Evolutionary conservation across 2,797 vertebrate genomes (phyloP).

Genomic region (Pagetopsis macropterus): DNA sequence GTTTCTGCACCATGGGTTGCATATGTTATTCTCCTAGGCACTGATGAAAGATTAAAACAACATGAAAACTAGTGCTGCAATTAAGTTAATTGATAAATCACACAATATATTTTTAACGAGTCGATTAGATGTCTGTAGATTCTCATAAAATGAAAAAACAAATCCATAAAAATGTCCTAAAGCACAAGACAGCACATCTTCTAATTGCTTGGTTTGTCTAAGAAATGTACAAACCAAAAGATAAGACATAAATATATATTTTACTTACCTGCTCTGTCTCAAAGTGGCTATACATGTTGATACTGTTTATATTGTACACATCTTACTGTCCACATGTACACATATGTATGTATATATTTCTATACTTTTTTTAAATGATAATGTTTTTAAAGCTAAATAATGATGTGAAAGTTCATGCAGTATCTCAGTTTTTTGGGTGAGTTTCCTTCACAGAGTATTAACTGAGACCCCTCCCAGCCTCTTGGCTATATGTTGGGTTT

Average conservation of each 20-base stretch:
- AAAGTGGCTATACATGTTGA: background rate
- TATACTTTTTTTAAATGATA: background rate
- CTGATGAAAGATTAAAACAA: background rate
- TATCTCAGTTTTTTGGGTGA: background rate
- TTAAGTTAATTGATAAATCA: too few species aligned
- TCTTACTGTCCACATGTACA: background rate
- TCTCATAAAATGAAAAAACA: too few species aligned
- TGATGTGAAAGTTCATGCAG: background rate
- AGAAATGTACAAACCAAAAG: too few species aligned
- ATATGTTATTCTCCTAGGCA: background rate
- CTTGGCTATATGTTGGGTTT: background rate
- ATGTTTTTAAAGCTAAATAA: background rate
- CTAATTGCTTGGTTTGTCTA: too few species aligned
- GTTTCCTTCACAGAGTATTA: background rate
- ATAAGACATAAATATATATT: too few species aligned
- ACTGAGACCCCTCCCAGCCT: background rate
- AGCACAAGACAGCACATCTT: too few species aligned
- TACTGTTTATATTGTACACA: background rate
- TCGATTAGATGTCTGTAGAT: too few species aligned
- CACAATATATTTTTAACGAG: too few species aligned
- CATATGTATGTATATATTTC: background rate
- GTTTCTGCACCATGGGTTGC: background rate
- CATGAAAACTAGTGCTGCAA: background rate
- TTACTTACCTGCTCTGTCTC: background rate
- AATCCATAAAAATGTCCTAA: too few species aligned